phyloP scores from a whole-genome alignment of 2,113 vertebrate genomes.

The Talpa occidentalis region DNA sequence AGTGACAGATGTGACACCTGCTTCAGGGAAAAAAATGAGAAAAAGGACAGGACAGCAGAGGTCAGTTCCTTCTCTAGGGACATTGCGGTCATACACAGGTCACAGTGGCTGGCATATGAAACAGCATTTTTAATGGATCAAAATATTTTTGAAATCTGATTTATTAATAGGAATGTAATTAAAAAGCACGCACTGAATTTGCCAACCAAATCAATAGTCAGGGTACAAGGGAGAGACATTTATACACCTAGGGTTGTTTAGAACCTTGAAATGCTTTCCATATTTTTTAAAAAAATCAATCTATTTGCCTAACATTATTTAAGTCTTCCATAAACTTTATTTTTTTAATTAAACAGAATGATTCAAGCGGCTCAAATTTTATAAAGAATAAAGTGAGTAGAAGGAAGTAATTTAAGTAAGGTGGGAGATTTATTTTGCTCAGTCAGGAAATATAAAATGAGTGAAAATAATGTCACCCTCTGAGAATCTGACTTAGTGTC shows the following conservation, averaged over 20 bases:
- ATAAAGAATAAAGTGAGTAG: neutral
- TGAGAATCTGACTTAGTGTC: neutral
- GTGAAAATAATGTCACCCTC: neutral
- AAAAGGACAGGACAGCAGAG: slow-evolving; percentile 40
- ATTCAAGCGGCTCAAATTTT: slow-evolving; percentile 18
- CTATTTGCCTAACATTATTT: slow-evolving; percentile 29
- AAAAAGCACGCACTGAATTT: neutral
- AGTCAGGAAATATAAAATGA: neutral
- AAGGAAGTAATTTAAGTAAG: neutral
- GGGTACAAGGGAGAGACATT: neutral
- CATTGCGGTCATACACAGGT: neutral
- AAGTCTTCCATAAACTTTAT: slow-evolving; percentile 36
- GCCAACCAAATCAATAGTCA: neutral
- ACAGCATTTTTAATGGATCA: slow-evolving; percentile 35
- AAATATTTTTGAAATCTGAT: slow-evolving; percentile 31
- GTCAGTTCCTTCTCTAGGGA: slow-evolving; percentile 45
- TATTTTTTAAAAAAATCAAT: neutral
- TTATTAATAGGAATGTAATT: neutral
- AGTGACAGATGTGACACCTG: slow-evolving; percentile 17
- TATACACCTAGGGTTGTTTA: slow-evolving; percentile 25
- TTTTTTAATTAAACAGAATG: neutral
- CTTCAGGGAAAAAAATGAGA: slow-evolving; percentile 57
- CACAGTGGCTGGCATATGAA: neutral
- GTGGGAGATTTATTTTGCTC: neutral
- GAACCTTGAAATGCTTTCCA: neutral